Evolutionary conservation across 92 coral and sea anemone genomes (phyloP).

Genomic region (Micromussa lordhowensis): DNA sequence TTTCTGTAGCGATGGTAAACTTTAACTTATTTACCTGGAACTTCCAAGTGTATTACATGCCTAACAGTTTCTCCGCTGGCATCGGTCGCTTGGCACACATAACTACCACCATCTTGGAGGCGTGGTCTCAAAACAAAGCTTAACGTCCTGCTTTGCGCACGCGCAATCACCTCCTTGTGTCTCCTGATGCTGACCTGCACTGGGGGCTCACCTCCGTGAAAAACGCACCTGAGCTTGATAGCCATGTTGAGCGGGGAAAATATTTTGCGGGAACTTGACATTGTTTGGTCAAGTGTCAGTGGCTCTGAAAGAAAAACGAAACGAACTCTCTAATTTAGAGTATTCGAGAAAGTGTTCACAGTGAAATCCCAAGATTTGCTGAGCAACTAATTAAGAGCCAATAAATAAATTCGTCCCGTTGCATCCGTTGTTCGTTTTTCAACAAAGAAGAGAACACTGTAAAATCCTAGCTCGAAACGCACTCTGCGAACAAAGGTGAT

Average conservation of each 20-base stretch:
- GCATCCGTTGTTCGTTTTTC: neutral
- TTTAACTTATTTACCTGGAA: conserved; percentile 26
- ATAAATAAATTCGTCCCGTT: too few relatives aligned
- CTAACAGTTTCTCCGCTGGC: conserved; percentile 22
- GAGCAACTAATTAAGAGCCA: too few relatives aligned
- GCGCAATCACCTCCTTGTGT: conserved; percentile 11
- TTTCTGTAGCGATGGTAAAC: too few relatives aligned
- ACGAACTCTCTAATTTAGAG: neutral
- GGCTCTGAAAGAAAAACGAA: conserved; percentile 18
- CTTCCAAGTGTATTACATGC: conserved; percentile 9
- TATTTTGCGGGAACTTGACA: conserved; percentile 39
- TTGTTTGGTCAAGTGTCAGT: conserved; percentile 26
- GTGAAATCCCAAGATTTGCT: too few relatives aligned
- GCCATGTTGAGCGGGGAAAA: conserved; percentile 22
- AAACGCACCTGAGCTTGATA: conserved; percentile 15
- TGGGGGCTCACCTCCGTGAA: conserved; percentile 51
- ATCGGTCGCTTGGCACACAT: conserved; percentile 35
- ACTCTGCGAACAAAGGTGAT: too few relatives aligned
- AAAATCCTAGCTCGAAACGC: neutral
- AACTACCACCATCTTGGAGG: conserved; percentile 23
- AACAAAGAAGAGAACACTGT: neutral
- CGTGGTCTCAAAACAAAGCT: conserved; percentile 13
- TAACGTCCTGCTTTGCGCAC: conserved; percentile 25
- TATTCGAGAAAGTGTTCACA: too few relatives aligned
- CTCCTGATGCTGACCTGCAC: conserved; percentile 37